Evolutionary conservation across 2,113 vertebrate species (phyloP).

Genomic region (Thryonomys swinderianus): DNA sequence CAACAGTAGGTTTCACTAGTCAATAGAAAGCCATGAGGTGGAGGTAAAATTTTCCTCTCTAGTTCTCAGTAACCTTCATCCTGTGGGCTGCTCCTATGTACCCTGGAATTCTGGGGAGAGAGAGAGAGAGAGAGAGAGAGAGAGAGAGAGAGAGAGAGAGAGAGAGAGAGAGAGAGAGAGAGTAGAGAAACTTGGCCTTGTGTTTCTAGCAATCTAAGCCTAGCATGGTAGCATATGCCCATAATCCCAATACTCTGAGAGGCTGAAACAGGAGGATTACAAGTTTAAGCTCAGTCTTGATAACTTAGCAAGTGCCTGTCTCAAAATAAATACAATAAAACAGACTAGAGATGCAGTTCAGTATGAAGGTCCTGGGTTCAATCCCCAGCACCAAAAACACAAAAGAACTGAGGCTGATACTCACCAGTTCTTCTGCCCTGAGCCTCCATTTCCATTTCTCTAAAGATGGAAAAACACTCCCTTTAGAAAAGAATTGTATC

Average conservation of each 20-base stretch:
- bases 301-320: neutral
- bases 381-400: neutral
- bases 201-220: neutral
- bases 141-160: too few species aligned
- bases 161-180: too few species aligned
- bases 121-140: too few species aligned
- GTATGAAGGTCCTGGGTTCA: neutral
- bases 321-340: neutral
- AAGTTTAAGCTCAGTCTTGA: neutral
- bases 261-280: neutral
- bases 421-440: neutral
- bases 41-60: neutral
- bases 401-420: neutral
- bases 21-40: fast-evolving
- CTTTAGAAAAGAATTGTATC: neutral
- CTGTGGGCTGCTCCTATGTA: too few species aligned
- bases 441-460: neutral
- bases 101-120: too few species aligned
- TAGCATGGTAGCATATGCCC: neutral
- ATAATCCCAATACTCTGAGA: neutral
- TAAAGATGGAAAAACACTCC: neutral
- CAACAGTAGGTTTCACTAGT: neutral
- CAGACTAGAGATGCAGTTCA: neutral
- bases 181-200: neutral
- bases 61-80: neutral